Evolutionary conservation across 2,888 invertebrate species (phyloP), one percentile per base, ranked within the genome.

Genomic region (Adelognathus sp.): DNA sequence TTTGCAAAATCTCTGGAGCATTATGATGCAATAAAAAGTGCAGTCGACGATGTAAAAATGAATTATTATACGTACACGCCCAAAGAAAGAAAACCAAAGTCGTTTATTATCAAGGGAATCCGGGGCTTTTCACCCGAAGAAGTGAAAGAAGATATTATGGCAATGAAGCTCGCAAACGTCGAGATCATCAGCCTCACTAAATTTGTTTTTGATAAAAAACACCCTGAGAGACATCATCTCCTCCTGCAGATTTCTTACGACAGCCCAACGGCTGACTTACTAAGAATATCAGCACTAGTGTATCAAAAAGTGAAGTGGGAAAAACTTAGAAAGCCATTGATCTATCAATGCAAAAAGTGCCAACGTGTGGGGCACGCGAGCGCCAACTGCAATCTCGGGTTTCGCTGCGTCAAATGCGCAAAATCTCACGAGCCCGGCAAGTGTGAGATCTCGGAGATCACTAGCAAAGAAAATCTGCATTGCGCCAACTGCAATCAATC

Each of bases 371-470:
- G 67, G 0, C 78, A 80, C 7, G 11, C 71, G 0, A 60, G 63
- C 1, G 11, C 29, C 1, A 75, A 78, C 7, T 80, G 75, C 24
- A 2, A 70, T 0, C 24, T 80, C 1, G 36, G 21, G 3, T 77
- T n/a, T 1, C 5, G 75, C 0, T 80, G 80, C 7, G 80, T 77
- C 0, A 80, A 80, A 56, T 80, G 75, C 24, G 41, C 36, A 0
- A 14, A 36, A 5, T 5, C 24, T 0, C 71, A 80, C 6, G 56
- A 21, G 0, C 66, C 71, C 2, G 63, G 52, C 0, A 29, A 61
- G 1, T 80, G 80, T 29, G 0, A 1, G 0, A n/a, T n/a, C n/a
- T n/a, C n/a, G n/a, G n/a, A n/a, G n/a, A n/a, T n/a, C n/a, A n/a
- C 11, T 0, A 16, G 33, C 1, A 72, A 63, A 29, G 56, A 52